phyloP scores from a whole-genome alignment of 2,797 vertebrate genomes.

The Phyllotis vaccarum region DNA sequence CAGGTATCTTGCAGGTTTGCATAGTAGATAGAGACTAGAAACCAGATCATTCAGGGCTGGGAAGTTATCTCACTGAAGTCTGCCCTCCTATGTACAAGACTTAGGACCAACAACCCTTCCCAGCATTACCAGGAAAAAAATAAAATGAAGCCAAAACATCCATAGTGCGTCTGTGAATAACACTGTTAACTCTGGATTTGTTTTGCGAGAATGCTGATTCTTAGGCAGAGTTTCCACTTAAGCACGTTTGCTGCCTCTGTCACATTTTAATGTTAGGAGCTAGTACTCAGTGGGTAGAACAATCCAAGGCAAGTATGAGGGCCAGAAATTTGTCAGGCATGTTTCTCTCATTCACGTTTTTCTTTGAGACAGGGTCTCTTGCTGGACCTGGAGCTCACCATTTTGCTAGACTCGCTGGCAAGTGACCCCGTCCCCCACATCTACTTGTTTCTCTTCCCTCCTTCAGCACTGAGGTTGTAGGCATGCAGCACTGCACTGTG shows the following conservation, averaged over 20 bases:
- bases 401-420: neutral
- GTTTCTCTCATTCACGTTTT: neutral
- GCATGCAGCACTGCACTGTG: neutral
- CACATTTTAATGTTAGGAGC: neutral
- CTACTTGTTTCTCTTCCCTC: neutral
- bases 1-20: neutral
- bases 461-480: neutral
- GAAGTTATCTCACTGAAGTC: neutral
- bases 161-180: neutral
- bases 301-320: neutral
- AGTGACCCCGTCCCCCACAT: neutral
- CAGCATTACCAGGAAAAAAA: neutral
- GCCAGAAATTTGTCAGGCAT: neutral
- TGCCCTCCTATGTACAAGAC: neutral
- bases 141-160: neutral
- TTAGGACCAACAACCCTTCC: neutral
- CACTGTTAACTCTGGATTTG: neutral
- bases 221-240: neutral
- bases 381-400: neutral
- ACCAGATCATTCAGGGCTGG: neutral
- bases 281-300: neutral
- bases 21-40: neutral
- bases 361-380: neutral
- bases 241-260: neutral
- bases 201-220: neutral